Base-by-base conservation (phyloP, 2,797 vertebrate species). In the Carapus acus region DNA sequence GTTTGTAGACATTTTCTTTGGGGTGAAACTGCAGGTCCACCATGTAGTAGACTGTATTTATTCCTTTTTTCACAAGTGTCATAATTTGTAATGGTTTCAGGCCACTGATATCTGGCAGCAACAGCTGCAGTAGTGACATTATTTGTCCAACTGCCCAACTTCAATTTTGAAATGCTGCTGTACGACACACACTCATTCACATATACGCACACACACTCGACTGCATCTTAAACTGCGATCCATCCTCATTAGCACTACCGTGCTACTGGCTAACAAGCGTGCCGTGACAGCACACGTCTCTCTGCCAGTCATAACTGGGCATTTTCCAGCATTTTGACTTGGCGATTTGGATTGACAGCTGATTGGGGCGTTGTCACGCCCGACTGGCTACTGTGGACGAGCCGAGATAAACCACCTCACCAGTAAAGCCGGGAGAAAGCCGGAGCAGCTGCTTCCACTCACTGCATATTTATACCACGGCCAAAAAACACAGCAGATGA, bases 291-390 rank as follows among this genome's bases (percentile, higher is more conserved):
- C 2, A 17, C 16, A 43, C 23, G 19, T 37, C 42, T 31, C 2
- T 3, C 6, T 8, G 1, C 7, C 18, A 5, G 29, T 44, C 53
- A 41, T 31, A 61, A 54, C 48, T 62, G 23, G 23, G 36, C 15
- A 5, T 40, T 43, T 48, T 54, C 45, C 53, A 54, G 21, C 17
- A 19, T 61, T 43, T 36, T 44, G 48, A 47, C 17, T 54, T 21
- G 0, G 21, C 22, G 49, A 45, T 16, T 49, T 8, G 17, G 48
- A 43, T 41, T 34, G 60, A 53, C 52, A 43, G 52, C 45, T 49
- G 51, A 21, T 19, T 6, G 11, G 38, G 18, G 11, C 39, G 19
- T 19, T 4, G 31, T 33, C 31, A 11, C 43, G 8, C 34, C 42
- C 36, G 33, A 22, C 43, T n/a, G 20, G 67, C 38, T 36, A 11